A percentile compares a stretch with the other conserved stretches of the same genome.
Evolutionary conservation across 2,113 vertebrate species (phyloP).

Genomic region (Cathartes aura): DNA sequence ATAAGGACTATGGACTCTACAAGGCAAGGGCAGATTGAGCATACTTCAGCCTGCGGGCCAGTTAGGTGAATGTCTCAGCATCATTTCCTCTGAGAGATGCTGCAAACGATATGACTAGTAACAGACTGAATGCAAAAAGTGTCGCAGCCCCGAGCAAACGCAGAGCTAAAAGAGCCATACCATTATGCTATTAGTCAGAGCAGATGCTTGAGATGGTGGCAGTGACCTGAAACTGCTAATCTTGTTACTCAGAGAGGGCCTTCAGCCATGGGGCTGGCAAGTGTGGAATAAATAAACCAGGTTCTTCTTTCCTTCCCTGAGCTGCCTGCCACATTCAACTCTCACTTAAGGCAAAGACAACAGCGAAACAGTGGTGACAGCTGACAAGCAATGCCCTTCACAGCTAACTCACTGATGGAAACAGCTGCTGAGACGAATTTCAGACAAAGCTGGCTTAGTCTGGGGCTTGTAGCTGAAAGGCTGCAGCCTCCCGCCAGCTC

Average conservation of each 20-base stretch:
- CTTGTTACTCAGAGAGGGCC: neutral
- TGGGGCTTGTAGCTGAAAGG: neutral
- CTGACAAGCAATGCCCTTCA: neutral
- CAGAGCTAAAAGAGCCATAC: neutral
- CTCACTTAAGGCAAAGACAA: neutral
- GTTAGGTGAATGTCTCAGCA: neutral
- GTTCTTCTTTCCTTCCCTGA: neutral
- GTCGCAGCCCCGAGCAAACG: neutral
- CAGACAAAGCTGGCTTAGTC: neutral
- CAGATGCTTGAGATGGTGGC: neutral
- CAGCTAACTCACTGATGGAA: neutral
- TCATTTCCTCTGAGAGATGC: neutral
- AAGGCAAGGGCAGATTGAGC: no score
- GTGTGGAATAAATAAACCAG: neutral
- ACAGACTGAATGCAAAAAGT: neutral
- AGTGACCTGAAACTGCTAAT: constrained; percentile 12
- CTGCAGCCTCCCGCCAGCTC: neutral
- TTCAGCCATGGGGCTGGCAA: neutral
- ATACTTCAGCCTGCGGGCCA: fast-evolving
- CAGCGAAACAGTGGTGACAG: neutral
- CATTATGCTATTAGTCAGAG: neutral
- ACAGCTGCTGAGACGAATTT: neutral
- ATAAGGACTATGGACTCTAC: neutral
- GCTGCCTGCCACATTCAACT: neutral
- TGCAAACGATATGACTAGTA: neutral